Percentiles rank a stretch among this genome's conserved stretches.
Conservation (phyloP, 2,888 invertebrate species). For the Phytoseiulus persimilis region DNA sequence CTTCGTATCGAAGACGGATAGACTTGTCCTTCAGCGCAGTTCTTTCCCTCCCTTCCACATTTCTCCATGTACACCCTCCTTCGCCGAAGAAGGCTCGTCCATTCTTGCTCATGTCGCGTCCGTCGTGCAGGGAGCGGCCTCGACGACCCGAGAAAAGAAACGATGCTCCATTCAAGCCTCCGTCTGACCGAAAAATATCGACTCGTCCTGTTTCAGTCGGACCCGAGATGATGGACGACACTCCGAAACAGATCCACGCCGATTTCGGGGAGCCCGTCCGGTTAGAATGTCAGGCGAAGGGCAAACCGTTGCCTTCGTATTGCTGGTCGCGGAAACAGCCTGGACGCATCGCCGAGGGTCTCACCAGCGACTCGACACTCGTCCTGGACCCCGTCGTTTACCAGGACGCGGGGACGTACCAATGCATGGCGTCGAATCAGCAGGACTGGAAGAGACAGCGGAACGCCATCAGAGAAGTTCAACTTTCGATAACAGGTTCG, state of each 20-base stretch:
- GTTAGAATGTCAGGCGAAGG: constrained; percentile 69
- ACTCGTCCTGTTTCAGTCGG: constrained; percentile 45
- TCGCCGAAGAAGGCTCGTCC: not conserved
- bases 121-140: not conserved
- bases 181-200: not conserved
- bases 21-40: not conserved
- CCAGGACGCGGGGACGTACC: constrained; percentile 38
- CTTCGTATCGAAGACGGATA: not conserved
- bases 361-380: constrained; percentile 18
- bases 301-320: constrained; percentile 46
- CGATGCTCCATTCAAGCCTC: not conserved
- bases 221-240: constrained; percentile 47
- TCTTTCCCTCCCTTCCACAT: not conserved
- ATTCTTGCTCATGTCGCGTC: not conserved
- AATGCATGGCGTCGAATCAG: constrained; percentile 33
- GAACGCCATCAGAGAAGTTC: constrained; percentile 32
- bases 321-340: constrained; percentile 54
- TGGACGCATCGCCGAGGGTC: constrained; percentile 35
- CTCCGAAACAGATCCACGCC: constrained; percentile 52
- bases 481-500: constrained; percentile 31
- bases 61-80: not conserved
- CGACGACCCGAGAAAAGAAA: not conserved
- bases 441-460: constrained; percentile 26
- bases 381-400: constrained; percentile 32
- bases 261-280: constrained; percentile 77